Percentiles rank a stretch among this genome's conserved stretches.
phyloP scores from a whole-genome alignment of 2,888 invertebrate species.

The Eilema griseolum region DNA sequence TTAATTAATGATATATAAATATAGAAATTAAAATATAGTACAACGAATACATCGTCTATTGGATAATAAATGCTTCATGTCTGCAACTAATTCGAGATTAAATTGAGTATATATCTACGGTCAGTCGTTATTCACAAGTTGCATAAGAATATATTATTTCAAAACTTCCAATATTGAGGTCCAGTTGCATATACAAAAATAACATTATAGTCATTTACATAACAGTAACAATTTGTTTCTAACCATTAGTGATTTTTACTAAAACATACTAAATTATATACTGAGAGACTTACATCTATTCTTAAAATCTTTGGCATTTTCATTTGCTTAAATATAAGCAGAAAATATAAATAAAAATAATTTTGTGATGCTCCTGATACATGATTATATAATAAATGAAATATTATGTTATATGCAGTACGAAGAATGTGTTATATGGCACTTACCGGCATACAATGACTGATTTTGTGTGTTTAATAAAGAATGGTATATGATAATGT shows the following conservation, averaged over 20 bases:
- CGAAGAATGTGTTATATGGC: conserved; percentile 51
- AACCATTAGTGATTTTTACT: conserved; percentile 66
- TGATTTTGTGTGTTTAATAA: conserved; percentile 41
- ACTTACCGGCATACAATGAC: conserved; percentile 44
- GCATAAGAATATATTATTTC: conserved; percentile 72
- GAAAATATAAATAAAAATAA: conserved; percentile 66
- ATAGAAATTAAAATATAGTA: conserved; percentile 49
- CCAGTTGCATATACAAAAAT: conserved; percentile 80
- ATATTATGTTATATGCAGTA: conserved; percentile 41
- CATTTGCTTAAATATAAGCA: conserved; percentile 69
- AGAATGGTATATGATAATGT: conserved; percentile 34
- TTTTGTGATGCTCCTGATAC: conserved; percentile 70
- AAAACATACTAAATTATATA: conserved; percentile 66
- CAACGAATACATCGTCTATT: conserved; percentile 46
- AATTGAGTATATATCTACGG: conserved; percentile 64
- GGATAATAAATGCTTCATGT: conserved; percentile 64
- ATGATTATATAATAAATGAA: conserved; percentile 14
- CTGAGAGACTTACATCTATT: conserved; percentile 80
- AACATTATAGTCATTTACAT: conserved; percentile 68
- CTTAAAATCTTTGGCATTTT: conserved; percentile 84
- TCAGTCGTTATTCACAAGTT: conserved; percentile 81
- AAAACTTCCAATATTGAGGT: conserved; percentile 76
- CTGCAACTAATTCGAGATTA: conserved; percentile 66
- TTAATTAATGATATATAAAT: conserved; percentile 32
- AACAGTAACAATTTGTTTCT: conserved; percentile 87